phyloP scores from a whole-genome alignment of 2,888 invertebrate species.

The Tetragnatha montana region DNA sequence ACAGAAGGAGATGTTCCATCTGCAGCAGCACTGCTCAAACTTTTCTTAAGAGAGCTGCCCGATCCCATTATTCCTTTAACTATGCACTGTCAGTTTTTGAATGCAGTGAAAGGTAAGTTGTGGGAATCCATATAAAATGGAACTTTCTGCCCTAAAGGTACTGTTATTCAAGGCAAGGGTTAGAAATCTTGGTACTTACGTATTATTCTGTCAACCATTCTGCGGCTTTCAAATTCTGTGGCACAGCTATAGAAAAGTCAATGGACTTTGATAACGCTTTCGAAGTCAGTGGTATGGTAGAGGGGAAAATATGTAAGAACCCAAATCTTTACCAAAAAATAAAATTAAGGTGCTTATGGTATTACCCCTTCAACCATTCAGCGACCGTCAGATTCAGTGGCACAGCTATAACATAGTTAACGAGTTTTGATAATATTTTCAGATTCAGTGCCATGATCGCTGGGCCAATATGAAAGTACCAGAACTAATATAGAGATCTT shows the following conservation, averaged over 20 bases:
- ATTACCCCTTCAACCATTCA: not conserved
- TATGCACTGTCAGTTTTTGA: conserved; percentile 76
- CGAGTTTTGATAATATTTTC: not conserved
- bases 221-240: no score
- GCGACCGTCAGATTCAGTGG: not conserved
- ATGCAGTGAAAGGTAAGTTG: conserved; percentile 75
- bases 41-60: conserved; percentile 80
- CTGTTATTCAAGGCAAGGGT: no score
- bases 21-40: conserved; percentile 79
- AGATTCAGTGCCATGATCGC: no score
- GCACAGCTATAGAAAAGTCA: no score
- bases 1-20: conserved; percentile 79
- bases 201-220: no score
- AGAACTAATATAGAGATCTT: no score
- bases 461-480: no score
- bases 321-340: no score
- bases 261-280: no score
- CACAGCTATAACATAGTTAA: not conserved
- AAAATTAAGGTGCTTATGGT: not conserved
- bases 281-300: no score
- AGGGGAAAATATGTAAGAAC: no score
- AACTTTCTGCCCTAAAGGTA: not conserved
- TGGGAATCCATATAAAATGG: not conserved
- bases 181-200: no score
- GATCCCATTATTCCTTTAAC: conserved; percentile 78